phyloP scores from a whole-genome alignment of 2,797 vertebrate genomes.

The Liasis olivaceus region DNA sequence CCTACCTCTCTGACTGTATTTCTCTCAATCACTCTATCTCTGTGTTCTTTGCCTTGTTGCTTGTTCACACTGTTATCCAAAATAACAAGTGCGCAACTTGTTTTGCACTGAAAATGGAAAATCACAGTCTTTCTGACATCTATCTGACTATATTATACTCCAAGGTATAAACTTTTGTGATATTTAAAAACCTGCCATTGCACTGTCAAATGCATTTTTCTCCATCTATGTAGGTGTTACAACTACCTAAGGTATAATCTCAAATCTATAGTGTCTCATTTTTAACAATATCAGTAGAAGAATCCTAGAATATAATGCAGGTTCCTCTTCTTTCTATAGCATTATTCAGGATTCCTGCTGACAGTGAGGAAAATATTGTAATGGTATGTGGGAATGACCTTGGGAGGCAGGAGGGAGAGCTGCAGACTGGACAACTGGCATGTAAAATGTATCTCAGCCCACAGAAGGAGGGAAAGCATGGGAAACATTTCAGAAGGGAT shows the following conservation, averaged over 20 bases:
- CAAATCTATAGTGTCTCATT: not conserved
- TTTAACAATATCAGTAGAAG: not conserved
- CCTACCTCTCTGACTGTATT: not conserved
- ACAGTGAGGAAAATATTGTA: not conserved
- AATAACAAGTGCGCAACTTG: not conserved
- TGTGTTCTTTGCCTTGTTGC: not conserved
- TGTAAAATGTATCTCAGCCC: not conserved
- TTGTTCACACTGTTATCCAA: not conserved
- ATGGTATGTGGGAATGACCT: not conserved
- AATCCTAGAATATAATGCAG: not conserved
- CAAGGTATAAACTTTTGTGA: not conserved
- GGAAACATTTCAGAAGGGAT: not conserved
- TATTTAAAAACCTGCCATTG: not conserved
- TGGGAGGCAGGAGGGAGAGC: not conserved
- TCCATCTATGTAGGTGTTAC: not conserved
- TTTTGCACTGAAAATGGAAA: not conserved
- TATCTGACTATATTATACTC: slow-evolving; percentile 35
- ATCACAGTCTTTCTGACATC: not conserved
- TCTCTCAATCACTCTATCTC: not conserved
- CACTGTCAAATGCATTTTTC: not conserved
- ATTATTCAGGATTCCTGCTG: not conserved
- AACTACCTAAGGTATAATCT: not conserved
- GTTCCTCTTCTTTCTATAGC: not conserved
- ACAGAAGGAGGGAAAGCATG: not conserved
- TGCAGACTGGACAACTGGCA: not conserved